A percentile compares a stretch with the other conserved stretches of the same genome.
Evolutionary conservation across 2,888 invertebrate genomes (phyloP).

Genomic region (Prostheceraeus crozeri): DNA sequence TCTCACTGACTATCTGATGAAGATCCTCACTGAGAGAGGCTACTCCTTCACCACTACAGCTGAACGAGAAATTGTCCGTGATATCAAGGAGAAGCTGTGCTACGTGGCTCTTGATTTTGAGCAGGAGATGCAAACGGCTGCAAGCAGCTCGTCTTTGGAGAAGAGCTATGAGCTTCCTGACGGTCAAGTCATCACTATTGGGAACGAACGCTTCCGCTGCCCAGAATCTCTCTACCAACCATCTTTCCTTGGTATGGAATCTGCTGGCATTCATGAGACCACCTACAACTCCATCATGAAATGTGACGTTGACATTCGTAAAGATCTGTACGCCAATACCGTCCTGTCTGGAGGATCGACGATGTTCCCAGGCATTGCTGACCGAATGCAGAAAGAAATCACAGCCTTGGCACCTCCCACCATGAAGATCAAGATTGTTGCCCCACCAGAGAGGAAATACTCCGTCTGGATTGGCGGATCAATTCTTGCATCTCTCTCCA

Average conservation of each 20-base stretch:
- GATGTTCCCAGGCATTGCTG: slow-evolving; percentile 93
- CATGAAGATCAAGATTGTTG: slow-evolving; percentile 68
- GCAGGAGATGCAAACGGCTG: slow-evolving; percentile 53
- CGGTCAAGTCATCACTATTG: slow-evolving; percentile 53
- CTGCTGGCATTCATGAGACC: slow-evolving; percentile 48
- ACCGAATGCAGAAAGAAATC: slow-evolving; percentile 95
- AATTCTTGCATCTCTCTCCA: slow-evolving; percentile 77
- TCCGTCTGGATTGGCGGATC: slow-evolving; percentile 94
- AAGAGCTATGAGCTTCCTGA: slow-evolving; percentile 55
- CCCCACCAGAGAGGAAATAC: slow-evolving; percentile 80
- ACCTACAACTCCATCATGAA: slow-evolving; percentile 56
- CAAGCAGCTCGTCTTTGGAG: slow-evolving; percentile 49
- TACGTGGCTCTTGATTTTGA: slow-evolving; percentile 54
- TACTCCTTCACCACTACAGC: slow-evolving; percentile 40
- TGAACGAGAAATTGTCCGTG: slow-evolving; percentile 70
- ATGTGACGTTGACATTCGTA: slow-evolving; percentile 54
- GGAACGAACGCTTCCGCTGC: slow-evolving; percentile 53
- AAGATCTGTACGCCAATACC: slow-evolving; percentile 58
- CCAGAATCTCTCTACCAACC: slow-evolving; percentile 54
- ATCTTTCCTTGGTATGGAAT: slow-evolving; percentile 48
- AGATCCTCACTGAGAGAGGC: slow-evolving; percentile 59
- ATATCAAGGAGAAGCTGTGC: slow-evolving; percentile 44
- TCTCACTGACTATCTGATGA: slow-evolving; percentile 61
- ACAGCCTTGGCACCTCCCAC: slow-evolving; percentile 68
- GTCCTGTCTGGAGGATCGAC: slow-evolving; percentile 85